These are phyloP conservation scores for Oncorhynchus keta DNA, from an alignment of 2,113 vertebrate genomes.

Conservation along the genomic window DNA sequence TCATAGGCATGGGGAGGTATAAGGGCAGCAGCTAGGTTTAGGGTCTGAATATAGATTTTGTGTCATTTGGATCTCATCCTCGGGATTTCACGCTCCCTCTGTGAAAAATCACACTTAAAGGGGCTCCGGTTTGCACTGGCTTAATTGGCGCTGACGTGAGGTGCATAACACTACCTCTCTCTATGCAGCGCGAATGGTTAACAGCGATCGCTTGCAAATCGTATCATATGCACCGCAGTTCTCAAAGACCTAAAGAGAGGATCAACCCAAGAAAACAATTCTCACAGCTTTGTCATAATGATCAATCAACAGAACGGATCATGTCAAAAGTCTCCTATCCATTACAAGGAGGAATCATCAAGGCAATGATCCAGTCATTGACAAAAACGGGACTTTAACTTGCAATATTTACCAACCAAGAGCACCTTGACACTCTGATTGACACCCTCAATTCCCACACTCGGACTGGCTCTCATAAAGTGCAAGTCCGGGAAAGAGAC, in stretches of 20 bases:
- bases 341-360: not conserved
- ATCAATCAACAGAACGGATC: not conserved
- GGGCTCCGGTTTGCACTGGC: slow-evolving; percentile 56
- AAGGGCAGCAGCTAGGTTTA: slow-evolving; percentile 21
- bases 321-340: not conserved
- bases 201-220: not conserved
- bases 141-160: slow-evolving; percentile 71
- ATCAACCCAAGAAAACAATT: not conserved
- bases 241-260: not conserved
- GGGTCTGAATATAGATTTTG: slow-evolving; percentile 60
- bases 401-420: not conserved
- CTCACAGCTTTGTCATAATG: not conserved
- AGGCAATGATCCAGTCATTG: not conserved
- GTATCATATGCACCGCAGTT: not conserved
- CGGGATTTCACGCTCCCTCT: slow-evolving; percentile 72
- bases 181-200: slow-evolving; percentile 24
- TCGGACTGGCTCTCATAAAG: too few relatives aligned
- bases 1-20: not conserved
- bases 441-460: too few relatives aligned
- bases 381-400: not conserved
- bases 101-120: slow-evolving; percentile 75
- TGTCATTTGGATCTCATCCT: slow-evolving; percentile 65
- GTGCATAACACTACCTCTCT: slow-evolving; percentile 51
- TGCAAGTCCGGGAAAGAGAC: too few relatives aligned
- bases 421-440: too few relatives aligned